A percentile compares a stretch with the other conserved stretches of the same genome.
phyloP scores from a whole-genome alignment of 1,140 invertebrate genomes.

The Fopius arisanus region DNA sequence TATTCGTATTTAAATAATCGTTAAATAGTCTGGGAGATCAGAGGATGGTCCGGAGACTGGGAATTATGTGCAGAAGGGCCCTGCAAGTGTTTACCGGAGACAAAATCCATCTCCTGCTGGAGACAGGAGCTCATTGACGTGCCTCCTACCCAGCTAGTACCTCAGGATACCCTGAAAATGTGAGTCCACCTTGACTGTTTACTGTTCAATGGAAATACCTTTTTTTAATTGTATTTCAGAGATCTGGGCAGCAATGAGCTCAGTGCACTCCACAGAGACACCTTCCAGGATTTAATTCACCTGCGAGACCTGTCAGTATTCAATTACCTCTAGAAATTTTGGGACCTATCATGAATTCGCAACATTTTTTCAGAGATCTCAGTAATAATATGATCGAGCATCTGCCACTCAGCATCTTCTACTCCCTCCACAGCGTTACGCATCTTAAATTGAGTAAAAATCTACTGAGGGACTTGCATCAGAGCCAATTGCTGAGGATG shows the following conservation, averaged over 20 bases:
- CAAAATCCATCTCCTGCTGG: conserved; percentile 77
- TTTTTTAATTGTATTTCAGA: conserved; percentile 62
- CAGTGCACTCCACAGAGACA: conserved; percentile 76
- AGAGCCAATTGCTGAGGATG: conserved; percentile 72
- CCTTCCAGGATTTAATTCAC: conserved; percentile 73
- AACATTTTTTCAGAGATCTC: conserved; percentile 68
- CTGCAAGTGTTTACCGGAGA: conserved; percentile 74
- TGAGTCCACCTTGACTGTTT: conserved; percentile 54
- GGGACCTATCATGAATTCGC: not conserved
- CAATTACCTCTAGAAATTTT: not conserved
- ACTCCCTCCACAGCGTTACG: conserved; percentile 73
- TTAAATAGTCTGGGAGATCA: conserved; percentile 73
- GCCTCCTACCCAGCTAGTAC: conserved; percentile 73
- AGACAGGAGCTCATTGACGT: conserved; percentile 70
- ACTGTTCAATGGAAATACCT: not conserved
- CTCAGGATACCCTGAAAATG: conserved; percentile 74
- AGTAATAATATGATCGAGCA: conserved; percentile 82
- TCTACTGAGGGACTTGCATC: conserved; percentile 72
- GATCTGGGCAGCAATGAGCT: conserved; percentile 79
- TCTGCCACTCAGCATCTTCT: conserved; percentile 77
- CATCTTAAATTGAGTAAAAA: conserved; percentile 81
- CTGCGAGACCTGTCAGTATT: conserved; percentile 71
- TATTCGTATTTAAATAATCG: conserved; percentile 15
- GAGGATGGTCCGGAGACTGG: conserved; percentile 71
- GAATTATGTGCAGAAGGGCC: conserved; percentile 74